Percentiles rank a stretch among this genome's conserved stretches.
Conservation (phyloP, 2,888 invertebrate genomes). For the Arctia plantaginis region DNA sequence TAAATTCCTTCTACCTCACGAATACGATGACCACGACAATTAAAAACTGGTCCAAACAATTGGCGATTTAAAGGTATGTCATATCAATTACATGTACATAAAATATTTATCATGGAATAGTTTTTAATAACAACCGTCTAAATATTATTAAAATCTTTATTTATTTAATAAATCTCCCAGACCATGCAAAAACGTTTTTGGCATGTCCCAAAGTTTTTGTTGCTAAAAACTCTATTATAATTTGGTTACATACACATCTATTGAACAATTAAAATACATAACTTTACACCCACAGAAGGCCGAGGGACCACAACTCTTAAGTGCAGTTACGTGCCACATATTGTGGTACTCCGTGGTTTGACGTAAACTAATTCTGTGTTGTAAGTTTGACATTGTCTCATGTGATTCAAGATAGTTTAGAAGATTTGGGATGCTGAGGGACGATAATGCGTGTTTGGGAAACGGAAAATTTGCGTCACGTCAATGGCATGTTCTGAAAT, state of each 20-base stretch:
- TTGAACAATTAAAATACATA: slow-evolving; percentile 18
- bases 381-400: slow-evolving; percentile 40
- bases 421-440: slow-evolving; percentile 17
- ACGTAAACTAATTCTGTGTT: slow-evolving; percentile 47
- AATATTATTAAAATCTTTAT: too few relatives aligned
- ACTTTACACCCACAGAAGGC: neutral
- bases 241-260: slow-evolving; percentile 11
- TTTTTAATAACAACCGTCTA: too few relatives aligned
- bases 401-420: slow-evolving; percentile 17
- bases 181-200: neutral
- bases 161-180: too few relatives aligned
- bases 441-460: slow-evolving; percentile 11
- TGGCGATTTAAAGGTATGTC: too few relatives aligned
- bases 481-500: neutral
- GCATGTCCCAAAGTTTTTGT: neutral
- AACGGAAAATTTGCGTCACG: neutral
- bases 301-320: slow-evolving; percentile 10
- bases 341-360: slow-evolving; percentile 28
- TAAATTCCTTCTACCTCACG: too few relatives aligned
- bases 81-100: too few relatives aligned
- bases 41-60: too few relatives aligned
- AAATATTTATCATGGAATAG: too few relatives aligned
- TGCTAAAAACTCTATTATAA: neutral
- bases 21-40: too few relatives aligned
- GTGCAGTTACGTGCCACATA: slow-evolving; percentile 15